These are phyloP conservation scores for Drosophila multiciliata DNA, from an alignment of 2,888 invertebrate species.

Conservation along the genomic window DNA sequence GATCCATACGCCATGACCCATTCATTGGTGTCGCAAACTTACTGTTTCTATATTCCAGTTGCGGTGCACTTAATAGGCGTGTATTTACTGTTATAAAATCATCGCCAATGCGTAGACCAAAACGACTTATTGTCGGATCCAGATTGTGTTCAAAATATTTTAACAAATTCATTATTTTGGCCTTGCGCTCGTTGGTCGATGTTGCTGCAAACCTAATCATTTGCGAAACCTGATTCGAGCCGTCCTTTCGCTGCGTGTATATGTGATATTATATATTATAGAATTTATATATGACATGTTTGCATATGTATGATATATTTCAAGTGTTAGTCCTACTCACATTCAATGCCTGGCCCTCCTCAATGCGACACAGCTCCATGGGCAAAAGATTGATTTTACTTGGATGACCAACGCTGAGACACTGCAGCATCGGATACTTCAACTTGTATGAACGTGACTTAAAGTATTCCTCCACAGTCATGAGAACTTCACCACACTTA, in stretches of 20 bases:
- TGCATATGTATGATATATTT: not conserved
- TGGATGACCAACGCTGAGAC: constrained; percentile 92
- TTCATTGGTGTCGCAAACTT: constrained; percentile 43
- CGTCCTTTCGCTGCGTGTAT: constrained; percentile 87
- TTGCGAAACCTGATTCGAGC: constrained; percentile 91
- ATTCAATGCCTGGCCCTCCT: constrained; percentile 90
- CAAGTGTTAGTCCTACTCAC: constrained; percentile 76
- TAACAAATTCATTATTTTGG: constrained; percentile 89
- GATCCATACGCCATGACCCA: constrained; percentile 76
- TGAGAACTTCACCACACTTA: constrained; percentile 49
- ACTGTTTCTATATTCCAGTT: constrained; percentile 87
- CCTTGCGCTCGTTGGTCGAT: constrained; percentile 90
- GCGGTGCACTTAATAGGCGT: constrained; percentile 91
- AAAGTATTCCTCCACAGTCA: constrained; percentile 85
- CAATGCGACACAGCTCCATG: constrained; percentile 92
- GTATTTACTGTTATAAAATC: constrained; percentile 92
- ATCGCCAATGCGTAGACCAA: constrained; percentile 91
- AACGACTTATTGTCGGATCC: constrained; percentile 89
- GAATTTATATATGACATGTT: not conserved
- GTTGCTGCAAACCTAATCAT: constrained; percentile 96
- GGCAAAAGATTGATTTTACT: constrained; percentile 91
- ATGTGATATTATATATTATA: constrained; percentile 20
- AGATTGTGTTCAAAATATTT: constrained; percentile 73
- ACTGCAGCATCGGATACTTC: constrained; percentile 90
- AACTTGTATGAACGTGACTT: constrained; percentile 78